Evolutionary conservation across 2,113 vertebrate species (phyloP).

Genomic region (Ellobius talpinus): DNA sequence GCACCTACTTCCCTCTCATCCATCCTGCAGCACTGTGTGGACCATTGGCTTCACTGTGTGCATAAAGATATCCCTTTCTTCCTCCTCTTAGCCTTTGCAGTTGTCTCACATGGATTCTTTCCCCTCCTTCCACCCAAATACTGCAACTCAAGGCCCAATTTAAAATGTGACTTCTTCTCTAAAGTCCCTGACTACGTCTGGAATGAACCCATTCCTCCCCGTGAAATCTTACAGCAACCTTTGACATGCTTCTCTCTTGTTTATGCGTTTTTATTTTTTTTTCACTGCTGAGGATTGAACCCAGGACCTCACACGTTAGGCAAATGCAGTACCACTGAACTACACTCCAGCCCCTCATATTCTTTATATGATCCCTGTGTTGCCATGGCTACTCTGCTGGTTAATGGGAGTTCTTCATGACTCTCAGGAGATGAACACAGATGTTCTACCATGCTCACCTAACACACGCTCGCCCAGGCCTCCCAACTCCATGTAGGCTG

Average conservation of each 20-base stretch:
- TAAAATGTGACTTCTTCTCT: background rate
- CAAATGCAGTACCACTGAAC: too few species aligned
- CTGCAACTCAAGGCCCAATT: background rate
- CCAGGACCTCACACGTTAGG: background rate
- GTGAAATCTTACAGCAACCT: background rate
- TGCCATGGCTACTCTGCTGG: background rate
- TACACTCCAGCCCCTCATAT: background rate
- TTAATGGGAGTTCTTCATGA: background rate
- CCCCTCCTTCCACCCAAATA: background rate
- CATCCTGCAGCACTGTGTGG: background rate
- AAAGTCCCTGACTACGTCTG: background rate
- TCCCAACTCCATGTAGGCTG: conserved; percentile 89
- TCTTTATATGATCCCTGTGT: background rate
- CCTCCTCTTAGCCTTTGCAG: background rate
- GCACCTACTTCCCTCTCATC: background rate
- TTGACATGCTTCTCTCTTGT: background rate
- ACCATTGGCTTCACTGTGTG: background rate
- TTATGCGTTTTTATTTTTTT: background rate
- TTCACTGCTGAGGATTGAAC: background rate
- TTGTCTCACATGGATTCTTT: background rate
- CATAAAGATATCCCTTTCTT: background rate
- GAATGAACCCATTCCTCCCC: background rate
- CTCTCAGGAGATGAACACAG: background rate
- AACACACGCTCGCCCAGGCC: conserved; percentile 90
- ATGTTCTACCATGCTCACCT: conserved; percentile 80